A percentile compares a stretch with the other conserved stretches of the same genome.
Conservation (phyloP, 2,113 vertebrate species). For the Bombycilla garrulus region DNA sequence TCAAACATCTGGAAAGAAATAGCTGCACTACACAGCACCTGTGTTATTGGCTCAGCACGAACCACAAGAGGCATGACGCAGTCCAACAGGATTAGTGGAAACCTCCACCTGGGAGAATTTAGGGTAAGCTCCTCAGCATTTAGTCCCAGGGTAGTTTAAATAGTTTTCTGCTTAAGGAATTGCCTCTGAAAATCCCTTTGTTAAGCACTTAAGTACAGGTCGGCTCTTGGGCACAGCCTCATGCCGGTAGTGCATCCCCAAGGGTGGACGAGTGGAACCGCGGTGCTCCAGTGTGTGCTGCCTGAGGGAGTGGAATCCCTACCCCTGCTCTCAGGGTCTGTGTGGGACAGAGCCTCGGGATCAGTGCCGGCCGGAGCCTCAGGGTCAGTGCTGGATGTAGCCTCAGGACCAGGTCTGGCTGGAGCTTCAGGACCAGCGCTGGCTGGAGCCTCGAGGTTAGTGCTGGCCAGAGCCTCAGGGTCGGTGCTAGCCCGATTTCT, state of each 20-base stretch:
- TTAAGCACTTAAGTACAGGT: constrained; percentile 34
- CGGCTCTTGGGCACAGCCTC: neutral
- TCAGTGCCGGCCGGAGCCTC: neutral
- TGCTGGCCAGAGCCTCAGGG: no score
- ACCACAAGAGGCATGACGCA: neutral
- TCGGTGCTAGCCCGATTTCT: neutral
- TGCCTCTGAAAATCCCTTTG: constrained; percentile 19
- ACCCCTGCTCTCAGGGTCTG: neutral
- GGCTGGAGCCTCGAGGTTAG: no score
- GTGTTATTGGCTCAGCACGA: accelerated
- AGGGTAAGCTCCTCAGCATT: constrained; percentile 33
- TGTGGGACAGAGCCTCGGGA: neutral
- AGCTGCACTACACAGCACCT: neutral
- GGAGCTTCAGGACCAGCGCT: neutral
- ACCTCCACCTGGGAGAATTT: constrained; percentile 8
- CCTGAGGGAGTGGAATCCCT: neutral
- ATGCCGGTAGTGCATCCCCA: accelerated
- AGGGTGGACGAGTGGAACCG: accelerated
- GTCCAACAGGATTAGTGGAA: neutral
- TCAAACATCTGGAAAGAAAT: constrained; percentile 27
- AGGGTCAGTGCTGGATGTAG: neutral
- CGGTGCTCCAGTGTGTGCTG: accelerated
- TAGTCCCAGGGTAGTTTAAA: constrained; percentile 20
- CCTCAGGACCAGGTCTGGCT: neutral
- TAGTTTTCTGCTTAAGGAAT: constrained; percentile 40